Percentiles rank a stretch among this genome's conserved stretches.
These are phyloP conservation scores for Vulpes lagopus DNA, from an alignment of 2,113 vertebrate species.

Conservation along the genomic window DNA sequence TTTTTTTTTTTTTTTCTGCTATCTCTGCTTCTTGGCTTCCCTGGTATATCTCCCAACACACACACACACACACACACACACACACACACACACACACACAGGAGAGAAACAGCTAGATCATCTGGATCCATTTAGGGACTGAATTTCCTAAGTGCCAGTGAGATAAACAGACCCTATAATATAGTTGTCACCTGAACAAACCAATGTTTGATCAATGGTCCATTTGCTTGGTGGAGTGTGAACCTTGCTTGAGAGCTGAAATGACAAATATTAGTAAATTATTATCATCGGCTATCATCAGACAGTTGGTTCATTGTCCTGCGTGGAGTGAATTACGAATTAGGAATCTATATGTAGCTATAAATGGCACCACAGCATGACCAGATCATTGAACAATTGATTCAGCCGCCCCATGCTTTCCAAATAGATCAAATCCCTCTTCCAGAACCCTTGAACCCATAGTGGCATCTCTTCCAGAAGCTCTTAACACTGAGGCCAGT, in stretches of 20 bases:
- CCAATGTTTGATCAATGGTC: slow-evolving; percentile 83
- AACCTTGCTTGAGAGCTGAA: slow-evolving; percentile 73
- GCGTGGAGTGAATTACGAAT: slow-evolving; percentile 71
- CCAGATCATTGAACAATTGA: slow-evolving; percentile 73
- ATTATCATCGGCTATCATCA: slow-evolving; percentile 76
- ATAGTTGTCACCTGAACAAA: slow-evolving; percentile 84
- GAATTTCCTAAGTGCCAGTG: slow-evolving; percentile 80
- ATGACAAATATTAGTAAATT: slow-evolving; percentile 83
- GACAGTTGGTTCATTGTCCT: slow-evolving; percentile 73
- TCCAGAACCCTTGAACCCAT: background rate
- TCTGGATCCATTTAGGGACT: slow-evolving; percentile 81
- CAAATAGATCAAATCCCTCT: slow-evolving; percentile 54
- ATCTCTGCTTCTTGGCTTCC: background rate
- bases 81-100: background rate
- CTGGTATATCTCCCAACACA: background rate
- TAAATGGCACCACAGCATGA: slow-evolving; percentile 60
- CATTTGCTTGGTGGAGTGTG: slow-evolving; percentile 80
- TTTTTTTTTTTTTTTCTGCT: background rate
- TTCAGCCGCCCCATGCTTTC: slow-evolving; percentile 50
- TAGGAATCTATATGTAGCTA: slow-evolving; percentile 65
- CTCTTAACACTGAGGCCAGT: background rate
- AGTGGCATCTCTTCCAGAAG: background rate
- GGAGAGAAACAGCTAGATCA: slow-evolving; percentile 13
- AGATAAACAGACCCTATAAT: slow-evolving; percentile 81
- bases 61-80: background rate